A percentile compares a stretch with the other conserved stretches of the same genome.
Evolutionary conservation across 2,113 vertebrate genomes (phyloP).

Genomic region (Bambusicola thoracicus): DNA sequence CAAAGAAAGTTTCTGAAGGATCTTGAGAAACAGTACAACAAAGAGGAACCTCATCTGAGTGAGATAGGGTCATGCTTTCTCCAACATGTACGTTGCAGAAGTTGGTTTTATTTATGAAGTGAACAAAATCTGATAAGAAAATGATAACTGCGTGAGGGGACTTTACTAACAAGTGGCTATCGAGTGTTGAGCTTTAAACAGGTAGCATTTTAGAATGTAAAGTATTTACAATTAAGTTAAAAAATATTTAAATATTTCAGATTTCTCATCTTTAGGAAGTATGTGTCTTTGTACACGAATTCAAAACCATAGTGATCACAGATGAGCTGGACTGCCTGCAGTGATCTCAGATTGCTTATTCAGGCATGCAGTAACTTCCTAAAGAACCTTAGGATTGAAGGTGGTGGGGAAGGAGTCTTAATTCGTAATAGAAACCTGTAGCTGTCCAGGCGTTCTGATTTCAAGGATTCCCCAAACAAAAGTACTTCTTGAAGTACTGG

Average conservation of each 20-base stretch:
- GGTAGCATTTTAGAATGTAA: not conserved
- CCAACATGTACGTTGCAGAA: conserved; percentile 82
- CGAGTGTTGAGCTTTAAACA: not conserved
- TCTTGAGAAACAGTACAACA: conserved; percentile 95
- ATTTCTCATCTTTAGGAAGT: not conserved
- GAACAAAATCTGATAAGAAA: not conserved
- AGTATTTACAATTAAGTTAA: not conserved
- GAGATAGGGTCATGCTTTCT: conserved; percentile 97
- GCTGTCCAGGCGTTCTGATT: not conserved
- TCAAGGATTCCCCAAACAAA: not conserved
- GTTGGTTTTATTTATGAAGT: not conserved
- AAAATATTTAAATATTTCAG: not conserved
- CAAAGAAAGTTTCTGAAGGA: conserved; percentile 95
- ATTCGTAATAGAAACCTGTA: not conserved
- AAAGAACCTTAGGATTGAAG: not conserved
- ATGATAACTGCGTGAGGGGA: not conserved
- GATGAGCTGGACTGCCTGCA: not conserved
- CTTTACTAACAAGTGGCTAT: not conserved
- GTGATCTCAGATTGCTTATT: not conserved
- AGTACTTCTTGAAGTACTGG: not conserved
- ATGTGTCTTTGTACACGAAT: not conserved
- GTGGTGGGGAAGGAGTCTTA: not conserved
- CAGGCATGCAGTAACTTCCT: not conserved
- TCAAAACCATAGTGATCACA: not conserved
- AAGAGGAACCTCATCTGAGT: conserved; percentile 92